Evolutionary conservation across 2,888 invertebrate species (phyloP), one percentile per base, ranked within the genome.

Genomic region (Drosophila ustulata): DNA sequence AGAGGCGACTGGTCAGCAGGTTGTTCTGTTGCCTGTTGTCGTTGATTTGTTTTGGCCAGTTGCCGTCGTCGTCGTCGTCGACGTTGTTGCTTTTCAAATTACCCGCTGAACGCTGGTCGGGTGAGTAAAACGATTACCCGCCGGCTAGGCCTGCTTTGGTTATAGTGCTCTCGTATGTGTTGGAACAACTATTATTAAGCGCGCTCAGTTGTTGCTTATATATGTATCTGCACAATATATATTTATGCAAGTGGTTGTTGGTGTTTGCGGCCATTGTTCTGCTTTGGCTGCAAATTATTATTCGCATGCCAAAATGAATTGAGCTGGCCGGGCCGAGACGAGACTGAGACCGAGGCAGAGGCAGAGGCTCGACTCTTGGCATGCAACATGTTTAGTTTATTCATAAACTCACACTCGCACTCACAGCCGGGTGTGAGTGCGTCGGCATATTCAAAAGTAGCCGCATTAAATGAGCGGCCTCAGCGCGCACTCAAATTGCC

Each of bases 401-500:
- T 78, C 80, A 80, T 80, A 77, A 80, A 56, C 76, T 66, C 52
- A 58, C 65, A 59, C 37, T 26, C 47, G 23, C 55, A 51, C 23
- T 18, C 50, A 23, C 43, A 51, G 51, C 28, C 53, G 37, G 18
- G 64, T 66, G 72, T 65, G 61, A 64, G 73, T 79, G 74, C 75
- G 89, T 75, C 80, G 78, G 74, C 76, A 59, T 58, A 77, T 69
- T 73, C 68, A 64, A 75, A 82, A 88, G 84, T 82, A 75, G 71
- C 65, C 65, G 73, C 77, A 82, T 75, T 77, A 88, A 88, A 89
- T 90, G 86, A 82, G 70, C 71, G 66, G 70, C 68, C 46, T 78
- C 80, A 76, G 83, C 86, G 84, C 84, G 82, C 89, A 77, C 88
- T 91, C 89, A 92, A 92, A 92, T 91, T 90, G 89, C 90, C 88